A percentile compares a stretch with the other conserved stretches of the same genome.
These are phyloP conservation scores for Datnioides undecimradiatus DNA, from an alignment of 2,113 vertebrate species.

Conservation along the genomic window DNA sequence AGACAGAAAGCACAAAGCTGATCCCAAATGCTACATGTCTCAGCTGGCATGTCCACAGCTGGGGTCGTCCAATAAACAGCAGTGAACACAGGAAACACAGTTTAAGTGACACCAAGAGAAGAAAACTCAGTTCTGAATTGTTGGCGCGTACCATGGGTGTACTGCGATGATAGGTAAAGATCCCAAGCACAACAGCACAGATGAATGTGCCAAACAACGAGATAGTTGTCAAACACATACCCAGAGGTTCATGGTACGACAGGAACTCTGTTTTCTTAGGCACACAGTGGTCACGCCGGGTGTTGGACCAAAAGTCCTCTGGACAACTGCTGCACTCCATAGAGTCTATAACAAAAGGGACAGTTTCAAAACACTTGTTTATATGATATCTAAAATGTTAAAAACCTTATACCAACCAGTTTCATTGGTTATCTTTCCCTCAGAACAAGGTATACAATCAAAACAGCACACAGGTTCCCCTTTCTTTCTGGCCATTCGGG, in stretches of 20 bases:
- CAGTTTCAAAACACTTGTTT: background rate
- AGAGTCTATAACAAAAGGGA: slow-evolving; percentile 62
- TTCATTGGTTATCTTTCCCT: slow-evolving; percentile 79
- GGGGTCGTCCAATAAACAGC: slow-evolving; percentile 61
- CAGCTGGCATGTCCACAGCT: slow-evolving; percentile 27
- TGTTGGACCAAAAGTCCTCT: slow-evolving; percentile 77
- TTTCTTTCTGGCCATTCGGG: slow-evolving; percentile 77
- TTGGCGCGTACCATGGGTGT: no score
- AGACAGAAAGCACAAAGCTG: slow-evolving; percentile 18
- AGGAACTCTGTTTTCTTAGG: no score
- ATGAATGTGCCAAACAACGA: slow-evolving; percentile 70
- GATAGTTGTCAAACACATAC: slow-evolving; percentile 13
- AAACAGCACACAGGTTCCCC: slow-evolving; percentile 85
- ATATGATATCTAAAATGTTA: background rate
- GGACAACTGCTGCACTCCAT: slow-evolving; percentile 70
- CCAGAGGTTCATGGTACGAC: no score
- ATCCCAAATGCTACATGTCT: slow-evolving; percentile 30
- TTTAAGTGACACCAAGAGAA: slow-evolving; percentile 73
- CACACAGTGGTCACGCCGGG: no score
- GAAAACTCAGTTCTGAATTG: slow-evolving; percentile 81
- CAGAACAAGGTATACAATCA: slow-evolving; percentile 84
- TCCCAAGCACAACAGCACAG: slow-evolving; percentile 60
- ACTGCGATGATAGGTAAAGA: slow-evolving; percentile 62
- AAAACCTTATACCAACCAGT: slow-evolving; percentile 68
- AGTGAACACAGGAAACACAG: slow-evolving; percentile 81